phyloP scores from a whole-genome alignment of 53 echinoderm and acorn worm genomes.

The Temnopleurus reevesii region DNA sequence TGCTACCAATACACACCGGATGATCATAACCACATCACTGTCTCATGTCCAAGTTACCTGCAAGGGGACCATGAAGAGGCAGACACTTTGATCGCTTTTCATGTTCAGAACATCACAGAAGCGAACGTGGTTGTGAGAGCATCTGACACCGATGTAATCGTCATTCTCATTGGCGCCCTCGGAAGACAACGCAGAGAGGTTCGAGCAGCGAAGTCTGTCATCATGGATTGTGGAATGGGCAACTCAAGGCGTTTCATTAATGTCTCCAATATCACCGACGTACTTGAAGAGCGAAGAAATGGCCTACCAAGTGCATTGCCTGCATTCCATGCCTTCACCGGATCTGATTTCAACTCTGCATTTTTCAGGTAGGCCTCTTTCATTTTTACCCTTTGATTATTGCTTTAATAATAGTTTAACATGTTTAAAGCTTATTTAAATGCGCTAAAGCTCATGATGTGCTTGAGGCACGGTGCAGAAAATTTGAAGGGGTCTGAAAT shows the following conservation, averaged over 20 bases:
- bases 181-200: conserved; percentile 59
- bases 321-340: conserved; percentile 72
- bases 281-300: conserved; percentile 24
- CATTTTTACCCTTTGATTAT: neutral
- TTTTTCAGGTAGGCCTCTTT: conserved; percentile 57
- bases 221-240: conserved; percentile 75
- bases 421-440: no score
- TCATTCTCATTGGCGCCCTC: neutral
- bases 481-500: no score
- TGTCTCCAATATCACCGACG: conserved; percentile 55
- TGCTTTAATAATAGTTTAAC: no score
- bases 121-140: neutral
- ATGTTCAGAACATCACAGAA: conserved; percentile 38
- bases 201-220: neutral
- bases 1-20: conserved; percentile 61
- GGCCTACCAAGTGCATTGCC: conserved; percentile 66
- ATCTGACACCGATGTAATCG: neutral
- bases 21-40: conserved; percentile 14
- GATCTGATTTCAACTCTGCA: conserved; percentile 72
- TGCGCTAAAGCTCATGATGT: no score
- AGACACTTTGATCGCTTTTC: conserved; percentile 71
- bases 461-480: no score
- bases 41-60: conserved; percentile 51
- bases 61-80: conserved; percentile 76
- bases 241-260: conserved; percentile 64